A percentile compares a stretch with the other conserved stretches of the same genome.
These are phyloP conservation scores for Scaptomyza montana DNA, from an alignment of 1,140 invertebrate genomes.

Conservation along the genomic window DNA sequence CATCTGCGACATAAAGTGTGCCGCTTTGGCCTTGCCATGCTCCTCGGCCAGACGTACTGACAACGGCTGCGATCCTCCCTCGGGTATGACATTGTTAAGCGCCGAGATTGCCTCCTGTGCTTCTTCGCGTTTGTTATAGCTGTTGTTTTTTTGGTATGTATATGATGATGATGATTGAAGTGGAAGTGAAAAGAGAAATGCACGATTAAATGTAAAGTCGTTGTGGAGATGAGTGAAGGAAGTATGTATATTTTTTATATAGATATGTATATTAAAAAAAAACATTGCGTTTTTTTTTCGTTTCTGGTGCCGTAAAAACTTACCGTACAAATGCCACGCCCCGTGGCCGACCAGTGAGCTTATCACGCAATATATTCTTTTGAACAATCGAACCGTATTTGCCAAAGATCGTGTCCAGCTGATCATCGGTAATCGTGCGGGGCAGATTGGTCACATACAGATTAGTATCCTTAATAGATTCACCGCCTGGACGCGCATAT, in stretches of 20 bases:
- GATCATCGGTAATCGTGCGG: constrained; percentile 91
- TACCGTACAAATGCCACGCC: constrained; percentile 97
- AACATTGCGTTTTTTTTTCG: neutral
- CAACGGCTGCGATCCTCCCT: constrained; percentile 92
- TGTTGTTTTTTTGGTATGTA: constrained; percentile 19
- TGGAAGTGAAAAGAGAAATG: constrained; percentile 13
- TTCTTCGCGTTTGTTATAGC: constrained; percentile 88
- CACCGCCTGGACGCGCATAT: constrained; percentile 94
- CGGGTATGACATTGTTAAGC: constrained; percentile 93
- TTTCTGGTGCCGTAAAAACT: constrained; percentile 50
- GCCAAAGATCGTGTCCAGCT: constrained; percentile 93
- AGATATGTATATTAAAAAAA: neutral
- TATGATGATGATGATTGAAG: neutral
- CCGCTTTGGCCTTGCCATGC: constrained; percentile 94
- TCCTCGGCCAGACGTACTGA: constrained; percentile 94
- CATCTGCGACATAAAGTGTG: constrained; percentile 80
- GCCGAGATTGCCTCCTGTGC: constrained; percentile 94
- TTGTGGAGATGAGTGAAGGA: neutral
- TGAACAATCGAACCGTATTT: constrained; percentile 95
- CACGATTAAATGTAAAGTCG: neutral
- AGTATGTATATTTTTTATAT: neutral
- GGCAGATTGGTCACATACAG: constrained; percentile 97
- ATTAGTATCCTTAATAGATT: constrained; percentile 97
- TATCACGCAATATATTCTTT: constrained; percentile 94
- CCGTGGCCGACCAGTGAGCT: constrained; percentile 92